A percentile compares a stretch with the other conserved stretches of the same genome.
Conservation (phyloP, 2,888 invertebrate species). For the Pachliopta kotzebuea region DNA sequence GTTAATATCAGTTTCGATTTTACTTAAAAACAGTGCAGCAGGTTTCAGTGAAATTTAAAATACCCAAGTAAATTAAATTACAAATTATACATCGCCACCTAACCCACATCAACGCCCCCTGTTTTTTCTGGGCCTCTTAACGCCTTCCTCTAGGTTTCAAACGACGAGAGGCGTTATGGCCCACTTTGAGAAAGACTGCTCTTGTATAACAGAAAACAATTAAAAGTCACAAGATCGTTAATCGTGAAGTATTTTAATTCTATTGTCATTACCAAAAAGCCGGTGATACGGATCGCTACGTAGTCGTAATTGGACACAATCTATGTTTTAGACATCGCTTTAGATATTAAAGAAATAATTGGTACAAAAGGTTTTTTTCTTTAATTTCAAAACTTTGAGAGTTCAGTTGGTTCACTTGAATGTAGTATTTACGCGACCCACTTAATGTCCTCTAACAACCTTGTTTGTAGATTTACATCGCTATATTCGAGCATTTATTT, state of each 20-base stretch:
- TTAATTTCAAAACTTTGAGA: background rate
- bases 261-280: constrained; percentile 8
- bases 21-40: constrained; percentile 26
- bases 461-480: constrained; percentile 17
- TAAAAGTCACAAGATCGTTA: background rate
- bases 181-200: too few species aligned
- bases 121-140: too few species aligned
- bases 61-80: too few species aligned
- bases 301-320: background rate
- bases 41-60: too few species aligned
- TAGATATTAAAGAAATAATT: too few species aligned
- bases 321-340: background rate
- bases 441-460: constrained; percentile 14
- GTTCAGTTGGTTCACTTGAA: background rate
- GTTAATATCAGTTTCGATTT: constrained; percentile 36
- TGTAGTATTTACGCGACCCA: constrained; percentile 13
- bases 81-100: too few species aligned
- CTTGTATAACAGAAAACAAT: background rate
- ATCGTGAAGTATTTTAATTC: background rate
- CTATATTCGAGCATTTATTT: constrained; percentile 26
- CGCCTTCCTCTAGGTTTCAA: too few species aligned
- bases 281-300: constrained; percentile 7
- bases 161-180: too few species aligned
- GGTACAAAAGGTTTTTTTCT: background rate
- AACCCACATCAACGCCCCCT: too few species aligned